These are phyloP conservation scores for Drosophila subobscura DNA, from an alignment of 1,140 invertebrate genomes.

Conservation along the genomic window DNA sequence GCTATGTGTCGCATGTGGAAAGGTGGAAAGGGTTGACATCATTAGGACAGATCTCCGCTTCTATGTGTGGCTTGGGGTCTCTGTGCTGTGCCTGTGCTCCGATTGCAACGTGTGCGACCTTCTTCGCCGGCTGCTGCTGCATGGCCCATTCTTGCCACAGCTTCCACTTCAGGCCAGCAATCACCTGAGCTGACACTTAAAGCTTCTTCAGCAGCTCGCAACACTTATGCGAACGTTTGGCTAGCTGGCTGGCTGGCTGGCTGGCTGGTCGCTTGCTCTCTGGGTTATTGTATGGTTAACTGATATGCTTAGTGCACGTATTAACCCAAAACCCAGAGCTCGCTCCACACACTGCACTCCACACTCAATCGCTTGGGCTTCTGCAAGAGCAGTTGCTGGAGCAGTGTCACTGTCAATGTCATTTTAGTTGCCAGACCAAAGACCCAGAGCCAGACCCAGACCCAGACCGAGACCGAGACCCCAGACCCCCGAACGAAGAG, in stretches of 20 bases:
- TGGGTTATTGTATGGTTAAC: constrained; percentile 77
- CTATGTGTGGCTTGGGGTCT: too few relatives aligned
- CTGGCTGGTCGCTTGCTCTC: constrained; percentile 6
- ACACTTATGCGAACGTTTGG: constrained; percentile 71
- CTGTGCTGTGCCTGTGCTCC: not conserved
- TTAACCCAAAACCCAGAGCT: constrained; percentile 59
- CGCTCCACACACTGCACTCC: constrained; percentile 27
- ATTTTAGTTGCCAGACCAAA: constrained; percentile 54
- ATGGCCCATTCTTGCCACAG: not conserved
- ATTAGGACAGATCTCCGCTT: constrained; percentile 49
- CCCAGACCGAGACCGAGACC: constrained; percentile 10
- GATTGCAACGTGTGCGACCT: constrained; percentile 47
- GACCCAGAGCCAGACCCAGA: constrained; percentile 21
- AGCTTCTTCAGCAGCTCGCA: constrained; percentile 80
- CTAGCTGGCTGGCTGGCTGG: too few relatives aligned
- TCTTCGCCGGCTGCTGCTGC: constrained; percentile 15
- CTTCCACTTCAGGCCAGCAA: constrained; percentile 56
- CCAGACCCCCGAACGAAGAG: constrained; percentile 18
- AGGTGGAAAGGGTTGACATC: constrained; percentile 53
- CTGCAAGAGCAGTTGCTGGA: constrained; percentile 54
- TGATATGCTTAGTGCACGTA: constrained; percentile 81
- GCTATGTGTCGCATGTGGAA: constrained; percentile 21
- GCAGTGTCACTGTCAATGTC: constrained; percentile 81
- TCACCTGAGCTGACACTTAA: constrained; percentile 78
- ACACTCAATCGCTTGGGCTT: constrained; percentile 48